Evolutionary conservation across 2,113 vertebrate species (phyloP).

Genomic region (Bubo bubo): DNA sequence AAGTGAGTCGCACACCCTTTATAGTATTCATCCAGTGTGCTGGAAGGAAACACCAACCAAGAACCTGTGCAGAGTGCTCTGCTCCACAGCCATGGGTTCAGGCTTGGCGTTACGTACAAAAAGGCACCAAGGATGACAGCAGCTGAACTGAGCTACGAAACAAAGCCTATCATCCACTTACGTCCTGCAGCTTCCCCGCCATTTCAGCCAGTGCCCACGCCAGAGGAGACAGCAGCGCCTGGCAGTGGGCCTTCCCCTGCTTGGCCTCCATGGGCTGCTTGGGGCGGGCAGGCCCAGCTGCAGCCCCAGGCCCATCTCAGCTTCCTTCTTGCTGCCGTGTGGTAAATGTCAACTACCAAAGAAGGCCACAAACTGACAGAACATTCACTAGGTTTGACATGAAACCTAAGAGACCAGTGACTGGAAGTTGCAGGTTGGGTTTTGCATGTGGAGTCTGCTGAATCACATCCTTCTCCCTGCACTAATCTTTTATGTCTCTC

Average conservation of each 20-base stretch:
- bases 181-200: background rate
- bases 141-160: background rate
- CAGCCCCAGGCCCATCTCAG: background rate
- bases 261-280: background rate
- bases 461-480: background rate
- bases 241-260: rapidly evolving
- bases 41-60: background rate
- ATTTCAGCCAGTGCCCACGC: rapidly evolving
- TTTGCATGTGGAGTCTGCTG: background rate
- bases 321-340: background rate
- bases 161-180: background rate
- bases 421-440: background rate
- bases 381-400: background rate
- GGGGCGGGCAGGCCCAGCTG: rapidly evolving
- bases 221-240: background rate
- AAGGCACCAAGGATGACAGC: background rate
- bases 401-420: background rate
- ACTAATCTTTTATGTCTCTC: background rate
- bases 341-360: background rate
- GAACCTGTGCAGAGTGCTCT: background rate
- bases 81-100: background rate
- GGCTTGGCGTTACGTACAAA: background rate
- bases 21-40: background rate
- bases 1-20: background rate
- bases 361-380: background rate